Percentiles rank a stretch among this genome's conserved stretches.
Evolutionary conservation across 2,888 invertebrate species (phyloP).

Genomic region (Dimorphilus gyrociliatus): DNA sequence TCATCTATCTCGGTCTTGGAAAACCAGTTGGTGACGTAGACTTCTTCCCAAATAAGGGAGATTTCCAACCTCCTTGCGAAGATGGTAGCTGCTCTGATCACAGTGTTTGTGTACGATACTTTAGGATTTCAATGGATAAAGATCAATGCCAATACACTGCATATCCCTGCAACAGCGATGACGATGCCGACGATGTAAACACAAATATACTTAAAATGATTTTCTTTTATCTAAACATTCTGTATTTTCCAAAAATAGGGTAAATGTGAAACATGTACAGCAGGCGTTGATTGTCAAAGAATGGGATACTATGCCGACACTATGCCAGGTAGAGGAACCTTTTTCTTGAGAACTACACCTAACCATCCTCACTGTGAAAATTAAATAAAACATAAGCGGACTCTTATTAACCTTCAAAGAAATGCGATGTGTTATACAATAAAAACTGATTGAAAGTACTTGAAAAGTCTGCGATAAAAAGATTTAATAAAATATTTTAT

Average conservation of each 20-base stretch:
- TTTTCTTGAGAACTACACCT: slow-evolving; percentile 3
- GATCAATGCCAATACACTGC: slow-evolving; percentile 2
- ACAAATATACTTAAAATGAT: neutral
- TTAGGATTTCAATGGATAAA: too few species aligned
- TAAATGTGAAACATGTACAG: slow-evolving; percentile 3
- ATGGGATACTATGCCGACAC: slow-evolving; percentile 4
- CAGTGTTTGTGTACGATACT: too few species aligned
- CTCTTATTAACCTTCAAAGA: too few species aligned
- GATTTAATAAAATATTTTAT: too few species aligned
- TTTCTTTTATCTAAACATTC: too few species aligned
- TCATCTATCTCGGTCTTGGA: too few species aligned
- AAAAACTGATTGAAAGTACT: too few species aligned
- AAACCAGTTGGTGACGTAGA: neutral
- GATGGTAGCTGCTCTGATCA: too few species aligned
- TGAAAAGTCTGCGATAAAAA: too few species aligned
- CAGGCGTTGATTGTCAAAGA: slow-evolving; percentile 3
- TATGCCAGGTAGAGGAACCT: slow-evolving; percentile 1
- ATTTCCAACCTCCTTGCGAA: neutral
- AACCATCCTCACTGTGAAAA: slow-evolving; percentile 3
- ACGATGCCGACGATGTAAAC: slow-evolving; percentile 1
- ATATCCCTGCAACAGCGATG: neutral
- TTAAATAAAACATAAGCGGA: too few species aligned
- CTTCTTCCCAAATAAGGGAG: slow-evolving; percentile 2
- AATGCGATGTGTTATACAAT: too few species aligned
- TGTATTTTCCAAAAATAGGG: too few species aligned